Evolutionary conservation across 2,113 vertebrate species (phyloP).

Genomic region (Bambusicola thoracicus): DNA sequence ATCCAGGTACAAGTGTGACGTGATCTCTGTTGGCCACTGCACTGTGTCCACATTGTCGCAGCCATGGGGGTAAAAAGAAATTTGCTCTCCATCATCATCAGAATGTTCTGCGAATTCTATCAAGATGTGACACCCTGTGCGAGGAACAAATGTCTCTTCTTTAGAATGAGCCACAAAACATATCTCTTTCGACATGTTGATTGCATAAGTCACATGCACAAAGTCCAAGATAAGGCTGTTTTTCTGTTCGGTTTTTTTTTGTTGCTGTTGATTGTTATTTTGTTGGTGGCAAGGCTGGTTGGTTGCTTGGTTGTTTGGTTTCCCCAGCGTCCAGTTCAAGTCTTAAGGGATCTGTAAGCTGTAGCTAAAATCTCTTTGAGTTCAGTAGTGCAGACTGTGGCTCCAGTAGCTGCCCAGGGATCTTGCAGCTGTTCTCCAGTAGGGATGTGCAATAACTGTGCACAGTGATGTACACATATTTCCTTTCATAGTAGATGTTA

Average conservation of each 20-base stretch:
- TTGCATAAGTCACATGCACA: not conserved
- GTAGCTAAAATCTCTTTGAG: not conserved
- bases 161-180: not conserved
- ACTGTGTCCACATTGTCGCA: not conserved
- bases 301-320: not conserved
- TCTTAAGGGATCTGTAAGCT: not conserved
- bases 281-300: not conserved
- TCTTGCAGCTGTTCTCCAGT: conserved; percentile 63
- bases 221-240: not conserved
- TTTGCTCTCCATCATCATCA: not conserved
- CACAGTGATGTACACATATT: not conserved
- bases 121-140: not conserved
- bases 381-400: fast-evolving
- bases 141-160: not conserved
- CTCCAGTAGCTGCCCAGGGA: conserved; percentile 29
- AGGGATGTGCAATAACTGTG: conserved; percentile 34
- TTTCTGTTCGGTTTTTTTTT: not conserved
- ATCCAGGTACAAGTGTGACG: not conserved
- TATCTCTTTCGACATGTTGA: not conserved
- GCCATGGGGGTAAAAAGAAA: not conserved
- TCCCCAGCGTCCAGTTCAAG: not conserved
- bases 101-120: not conserved
- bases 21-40: not conserved
- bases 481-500: conserved; percentile 53
- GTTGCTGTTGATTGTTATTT: not conserved